Base-by-base conservation (phyloP, 2,113 vertebrate genomes). In the Cariama cristata region DNA sequence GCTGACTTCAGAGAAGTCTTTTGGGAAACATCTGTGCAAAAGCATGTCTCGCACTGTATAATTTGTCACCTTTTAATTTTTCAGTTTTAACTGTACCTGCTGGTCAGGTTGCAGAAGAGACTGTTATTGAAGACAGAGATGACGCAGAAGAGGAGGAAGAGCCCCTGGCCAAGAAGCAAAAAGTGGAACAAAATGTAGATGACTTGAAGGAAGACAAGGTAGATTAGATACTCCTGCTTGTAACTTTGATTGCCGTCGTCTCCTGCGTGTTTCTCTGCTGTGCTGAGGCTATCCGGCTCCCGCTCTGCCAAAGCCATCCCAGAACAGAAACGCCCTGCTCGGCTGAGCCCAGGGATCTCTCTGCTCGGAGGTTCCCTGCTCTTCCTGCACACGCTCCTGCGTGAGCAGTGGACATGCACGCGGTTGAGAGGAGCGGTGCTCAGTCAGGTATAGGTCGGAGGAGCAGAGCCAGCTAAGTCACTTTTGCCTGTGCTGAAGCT, bases 71-170 rank as follows among this genome's bases (percentile, higher is more conserved):
- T 88, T 81, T 66, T 72, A n/a, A 16, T 96, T 72, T 97, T 49
- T 55, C 95, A 99, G 99, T 99, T 98, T 91, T 99, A 53, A 98
- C 98, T 19, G 98, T 99, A 45, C 99, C 98, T 49, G 98, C 99
- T 79, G 98, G 98, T 94, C 98, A 99, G 18, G 98, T 98, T 69
- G 98, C 98, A 35, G 99, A 99, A 93, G 99, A 99, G 86, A 94
- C 98, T 47, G 77, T 98, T 52, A 90, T 95, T 6, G 98, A 98
- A 71, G 98, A 98, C 24, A 1, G 33, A 12, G 72, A 35, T 22
- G 90, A 84, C 5, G 42, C 63, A 40, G 56, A n/a, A 35, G 96
- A 93, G 21, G 97, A 86, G 72, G 98, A 98, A 63, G 81, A 98
- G 28, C 98, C 96, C 0, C 95, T 98, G 10, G 96, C 97, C 79